These are phyloP conservation scores for Actinostola sp. DNA, from an alignment of 92 coral and sea anemone species.

Conservation along the genomic window DNA sequence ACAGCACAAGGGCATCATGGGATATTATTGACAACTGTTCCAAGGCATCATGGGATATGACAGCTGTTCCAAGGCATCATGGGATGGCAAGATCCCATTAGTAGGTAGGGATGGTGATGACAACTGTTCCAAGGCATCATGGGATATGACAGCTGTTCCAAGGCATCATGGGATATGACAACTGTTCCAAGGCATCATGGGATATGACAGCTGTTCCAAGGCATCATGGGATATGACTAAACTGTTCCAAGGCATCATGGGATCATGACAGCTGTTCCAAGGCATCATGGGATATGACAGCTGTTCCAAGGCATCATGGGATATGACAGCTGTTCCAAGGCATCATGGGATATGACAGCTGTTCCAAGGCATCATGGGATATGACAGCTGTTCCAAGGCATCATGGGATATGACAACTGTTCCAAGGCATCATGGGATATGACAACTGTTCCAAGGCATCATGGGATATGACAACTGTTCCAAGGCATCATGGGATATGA, in stretches of 20 bases:
- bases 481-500: too few relatives aligned
- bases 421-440: constrained; percentile 1
- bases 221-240: too few relatives aligned
- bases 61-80: too few relatives aligned
- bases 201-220: too few relatives aligned
- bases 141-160: too few relatives aligned
- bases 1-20: too few relatives aligned
- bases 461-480: neutral
- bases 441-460: neutral
- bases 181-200: too few relatives aligned
- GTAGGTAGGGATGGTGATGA: too few relatives aligned
- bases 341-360: constrained; percentile 11
- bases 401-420: neutral
- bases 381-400: neutral
- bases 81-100: too few relatives aligned
- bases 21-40: neutral
- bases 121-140: too few relatives aligned
- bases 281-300: neutral
- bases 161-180: too few relatives aligned
- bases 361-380: constrained; percentile 8
- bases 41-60: constrained; percentile 8
- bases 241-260: too few relatives aligned
- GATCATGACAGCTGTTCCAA: neutral
- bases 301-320: neutral
- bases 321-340: neutral